Base-by-base conservation (phyloP, 1,140 invertebrate genomes). In the Drosophila baimaii region DNA sequence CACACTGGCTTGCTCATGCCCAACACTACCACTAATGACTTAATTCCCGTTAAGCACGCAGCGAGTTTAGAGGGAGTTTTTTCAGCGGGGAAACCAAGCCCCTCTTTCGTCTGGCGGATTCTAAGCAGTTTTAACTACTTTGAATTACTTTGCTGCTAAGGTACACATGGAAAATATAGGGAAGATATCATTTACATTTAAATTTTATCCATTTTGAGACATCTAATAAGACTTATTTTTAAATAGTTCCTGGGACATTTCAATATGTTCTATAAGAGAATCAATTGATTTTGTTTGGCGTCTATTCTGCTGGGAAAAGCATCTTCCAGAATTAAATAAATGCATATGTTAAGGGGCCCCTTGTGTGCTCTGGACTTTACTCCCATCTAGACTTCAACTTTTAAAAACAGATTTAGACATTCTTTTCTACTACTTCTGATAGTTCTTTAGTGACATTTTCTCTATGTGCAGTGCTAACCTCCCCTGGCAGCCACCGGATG, bases 41-140 rank as follows among this genome's bases (percentile, higher is more conserved):
- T 89, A 89, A 88, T 88, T 89, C 79, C 84, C 64, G 68, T 83
- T 89, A 77, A 83, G 80, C 77, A 80, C 74, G 80, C 65, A 83
- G 61, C 33, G 51, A 39, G 44, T n/a, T 51, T 23, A 25, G 17
- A 33, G 59, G 59, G 44, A 8, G 58, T 31, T 19, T 61, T 41
- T 27, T 5, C 6, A 27, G 25, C 9, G 13, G 59, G 25, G 10
- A 15, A 15, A 23, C 54, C 62, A 73, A 55, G 41, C 31, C 47
- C 46, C 55, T 59, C 58, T 31, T 37, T 51, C 3, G 31, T 70
- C 41, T 54, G 27, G 25, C 59, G 39, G 56, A 27, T 58, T 58
- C 64, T 66, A 80, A 84, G 63, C 81, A 76, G 62, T 79, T 58
- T 61, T 65, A 61, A 76, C 81, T 49, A 59, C 65, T 65, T 25